Conservation (phyloP, 2,113 vertebrate species). For the Sander lucioperca region DNA sequence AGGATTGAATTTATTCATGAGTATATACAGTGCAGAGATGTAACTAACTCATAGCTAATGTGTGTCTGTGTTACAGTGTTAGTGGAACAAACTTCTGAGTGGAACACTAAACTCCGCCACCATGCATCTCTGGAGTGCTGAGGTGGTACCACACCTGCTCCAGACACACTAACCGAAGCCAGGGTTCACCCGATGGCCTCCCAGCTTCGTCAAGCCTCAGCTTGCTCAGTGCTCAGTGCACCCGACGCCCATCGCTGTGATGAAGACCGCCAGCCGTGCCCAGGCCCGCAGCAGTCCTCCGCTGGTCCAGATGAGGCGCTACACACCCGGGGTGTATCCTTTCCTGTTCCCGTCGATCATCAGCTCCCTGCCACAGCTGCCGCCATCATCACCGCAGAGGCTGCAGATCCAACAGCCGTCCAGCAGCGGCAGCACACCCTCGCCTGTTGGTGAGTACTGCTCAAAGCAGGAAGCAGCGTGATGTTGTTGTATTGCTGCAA, state of each 20-base stretch:
- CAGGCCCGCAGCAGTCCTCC: conserved; percentile 89
- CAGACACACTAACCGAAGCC: conserved; percentile 56
- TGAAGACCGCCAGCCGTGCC: conserved; percentile 91
- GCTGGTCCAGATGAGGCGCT: conserved; percentile 93
- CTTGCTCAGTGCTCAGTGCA: conserved; percentile 55
- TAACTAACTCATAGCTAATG: background rate
- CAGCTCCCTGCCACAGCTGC: conserved; percentile 89
- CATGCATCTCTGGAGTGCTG: conserved; percentile 64
- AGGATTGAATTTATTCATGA: background rate
- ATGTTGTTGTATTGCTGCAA: background rate
- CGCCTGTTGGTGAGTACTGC: conserved; percentile 91
- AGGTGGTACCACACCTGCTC: conserved; percentile 49
- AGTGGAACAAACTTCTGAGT: conserved; percentile 13
- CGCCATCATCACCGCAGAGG: conserved; percentile 83
- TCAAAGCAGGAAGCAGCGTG: background rate
- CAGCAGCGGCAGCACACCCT: conserved; percentile 90
- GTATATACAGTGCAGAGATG: background rate
- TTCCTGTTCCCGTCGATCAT: conserved; percentile 94
- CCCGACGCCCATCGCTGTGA: conserved; percentile 69
- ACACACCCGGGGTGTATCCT: conserved; percentile 89
- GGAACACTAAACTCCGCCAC: background rate
- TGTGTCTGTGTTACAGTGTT: conserved; percentile 62
- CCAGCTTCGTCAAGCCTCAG: conserved; percentile 42
- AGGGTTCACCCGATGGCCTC: conserved; percentile 73
- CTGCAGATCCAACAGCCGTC: conserved; percentile 87